These are phyloP conservation scores for Nesogale talazaci DNA, from an alignment of 2,113 vertebrate species.

Conservation along the genomic window DNA sequence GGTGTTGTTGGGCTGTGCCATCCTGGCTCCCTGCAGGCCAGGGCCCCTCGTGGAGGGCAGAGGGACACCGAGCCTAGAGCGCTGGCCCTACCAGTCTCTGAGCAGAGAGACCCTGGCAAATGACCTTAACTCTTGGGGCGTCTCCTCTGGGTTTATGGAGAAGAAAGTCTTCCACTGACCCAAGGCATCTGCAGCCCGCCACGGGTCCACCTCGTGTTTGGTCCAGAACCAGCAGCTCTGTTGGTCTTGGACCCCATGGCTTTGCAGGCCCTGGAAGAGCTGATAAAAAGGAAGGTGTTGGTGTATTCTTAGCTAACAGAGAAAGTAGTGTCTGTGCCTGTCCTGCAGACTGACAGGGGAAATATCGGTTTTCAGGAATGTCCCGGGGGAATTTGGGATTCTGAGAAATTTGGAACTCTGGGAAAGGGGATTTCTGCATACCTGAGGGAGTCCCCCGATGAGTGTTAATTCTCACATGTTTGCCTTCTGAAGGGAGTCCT, in stretches of 20 bases:
- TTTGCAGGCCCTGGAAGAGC: not conserved
- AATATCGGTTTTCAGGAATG: not conserved
- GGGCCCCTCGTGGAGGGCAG: not conserved
- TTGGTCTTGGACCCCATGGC: not conserved
- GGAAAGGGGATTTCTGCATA: conserved; percentile 57
- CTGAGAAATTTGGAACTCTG: conserved; percentile 18
- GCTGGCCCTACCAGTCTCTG: not conserved
- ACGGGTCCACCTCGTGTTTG: not conserved
- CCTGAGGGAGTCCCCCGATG: not conserved
- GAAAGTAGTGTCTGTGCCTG: not conserved
- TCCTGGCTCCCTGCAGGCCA: not conserved
- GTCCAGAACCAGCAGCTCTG: not conserved
- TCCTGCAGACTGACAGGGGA: not conserved
- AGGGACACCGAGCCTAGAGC: not conserved
- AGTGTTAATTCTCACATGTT: not conserved
- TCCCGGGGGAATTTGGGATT: conserved; percentile 13
- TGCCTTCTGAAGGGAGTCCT: not conserved
- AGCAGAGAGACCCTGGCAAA: not conserved
- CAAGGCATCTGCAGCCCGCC: not conserved
- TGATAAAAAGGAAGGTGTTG: not conserved
- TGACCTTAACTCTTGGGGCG: not conserved
- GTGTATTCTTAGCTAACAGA: not conserved
- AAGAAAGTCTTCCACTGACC: not conserved
- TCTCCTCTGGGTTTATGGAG: not conserved
- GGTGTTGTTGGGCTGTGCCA: not conserved